A percentile compares a stretch with the other conserved stretches of the same genome.
Conservation (phyloP, 2,797 vertebrate genomes). For the Helostoma temminkii region DNA sequence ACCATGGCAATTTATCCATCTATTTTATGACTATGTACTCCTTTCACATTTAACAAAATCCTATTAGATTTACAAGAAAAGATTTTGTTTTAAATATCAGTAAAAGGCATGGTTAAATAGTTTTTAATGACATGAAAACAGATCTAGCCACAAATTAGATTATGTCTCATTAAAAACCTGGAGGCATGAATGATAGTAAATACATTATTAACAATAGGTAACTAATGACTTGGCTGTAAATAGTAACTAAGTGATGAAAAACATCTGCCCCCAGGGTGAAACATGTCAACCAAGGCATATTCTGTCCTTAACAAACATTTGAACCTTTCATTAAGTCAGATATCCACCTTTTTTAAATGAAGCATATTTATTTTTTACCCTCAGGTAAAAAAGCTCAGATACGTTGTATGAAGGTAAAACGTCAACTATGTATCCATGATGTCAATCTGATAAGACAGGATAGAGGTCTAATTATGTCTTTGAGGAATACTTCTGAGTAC, state of each 20-base stretch:
- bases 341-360: slow-evolving; percentile 54
- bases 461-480: slow-evolving; percentile 76
- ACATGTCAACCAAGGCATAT: slow-evolving; percentile 63
- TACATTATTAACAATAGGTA: slow-evolving; percentile 51
- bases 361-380: slow-evolving; percentile 61
- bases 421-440: slow-evolving; percentile 51
- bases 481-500: slow-evolving; percentile 56
- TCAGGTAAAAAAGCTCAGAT: slow-evolving; percentile 58
- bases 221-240: slow-evolving; percentile 69
- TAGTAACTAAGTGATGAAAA: slow-evolving; percentile 56
- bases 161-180: slow-evolving; percentile 38
- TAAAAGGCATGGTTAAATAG: slow-evolving; percentile 9
- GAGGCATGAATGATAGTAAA: slow-evolving; percentile 38
- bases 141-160: slow-evolving; percentile 13
- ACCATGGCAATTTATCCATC: slow-evolving; percentile 63
- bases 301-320: slow-evolving; percentile 65
- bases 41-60: slow-evolving; percentile 37
- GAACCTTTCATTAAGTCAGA: slow-evolving; percentile 75
- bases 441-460: slow-evolving; percentile 56
- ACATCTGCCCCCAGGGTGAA: slow-evolving; percentile 68
- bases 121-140: slow-evolving; percentile 34
- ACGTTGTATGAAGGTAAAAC: slow-evolving; percentile 51
- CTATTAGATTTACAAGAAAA: slow-evolving; percentile 8
- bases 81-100: slow-evolving; percentile 4
- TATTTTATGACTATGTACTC: slow-evolving; percentile 25